phyloP scores from a whole-genome alignment of 2,113 vertebrate genomes.

The Galbula dea region DNA sequence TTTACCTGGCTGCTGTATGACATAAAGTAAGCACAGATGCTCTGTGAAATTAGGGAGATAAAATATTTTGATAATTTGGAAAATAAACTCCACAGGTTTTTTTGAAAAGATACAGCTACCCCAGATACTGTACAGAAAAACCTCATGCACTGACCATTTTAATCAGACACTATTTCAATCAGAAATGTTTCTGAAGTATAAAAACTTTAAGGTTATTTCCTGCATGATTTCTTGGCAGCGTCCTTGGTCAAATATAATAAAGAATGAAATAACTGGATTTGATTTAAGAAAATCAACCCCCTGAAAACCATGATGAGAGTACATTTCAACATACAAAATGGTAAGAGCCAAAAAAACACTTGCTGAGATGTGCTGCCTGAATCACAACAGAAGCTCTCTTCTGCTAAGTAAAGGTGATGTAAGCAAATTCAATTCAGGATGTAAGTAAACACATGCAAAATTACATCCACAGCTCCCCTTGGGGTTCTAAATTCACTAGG shows the following conservation, averaged over 20 bases:
- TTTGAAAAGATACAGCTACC: background rate
- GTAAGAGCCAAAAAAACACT: background rate
- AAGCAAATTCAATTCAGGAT: background rate
- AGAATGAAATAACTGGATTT: background rate
- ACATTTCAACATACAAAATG: background rate
- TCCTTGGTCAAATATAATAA: background rate
- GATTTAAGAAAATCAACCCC: background rate
- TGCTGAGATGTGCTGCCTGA: background rate
- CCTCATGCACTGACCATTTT: background rate
- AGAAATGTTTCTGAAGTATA: background rate
- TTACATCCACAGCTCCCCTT: background rate
- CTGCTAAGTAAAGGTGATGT: background rate
- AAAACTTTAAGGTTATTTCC: background rate
- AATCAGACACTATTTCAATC: background rate
- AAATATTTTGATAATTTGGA: constrained; percentile 9
- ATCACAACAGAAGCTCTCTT: background rate
- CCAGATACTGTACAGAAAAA: background rate
- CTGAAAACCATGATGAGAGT: background rate
- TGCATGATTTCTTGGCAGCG: background rate
- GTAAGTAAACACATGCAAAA: constrained; percentile 14
- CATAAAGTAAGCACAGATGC: background rate
- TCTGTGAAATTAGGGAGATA: constrained; percentile 18
- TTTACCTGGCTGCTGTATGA: background rate
- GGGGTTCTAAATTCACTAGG: background rate
- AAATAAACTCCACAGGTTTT: background rate